A percentile compares a stretch with the other conserved stretches of the same genome.
Evolutionary conservation across 2,113 vertebrate genomes (phyloP).

Genomic region (Saguinus imperator): DNA sequence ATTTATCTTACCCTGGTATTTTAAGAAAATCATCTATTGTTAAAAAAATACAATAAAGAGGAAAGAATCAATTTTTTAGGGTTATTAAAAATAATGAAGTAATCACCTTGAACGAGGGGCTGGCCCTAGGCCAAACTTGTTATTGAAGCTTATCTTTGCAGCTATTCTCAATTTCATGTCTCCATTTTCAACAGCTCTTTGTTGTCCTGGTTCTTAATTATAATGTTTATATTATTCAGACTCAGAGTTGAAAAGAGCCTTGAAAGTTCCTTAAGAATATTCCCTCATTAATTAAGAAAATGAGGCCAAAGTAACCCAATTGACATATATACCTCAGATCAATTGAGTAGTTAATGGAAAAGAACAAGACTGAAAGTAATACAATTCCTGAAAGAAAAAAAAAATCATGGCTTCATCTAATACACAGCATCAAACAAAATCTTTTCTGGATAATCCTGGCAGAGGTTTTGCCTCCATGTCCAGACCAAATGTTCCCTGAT

Average conservation of each 20-base stretch:
- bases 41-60: neutral
- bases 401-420: neutral
- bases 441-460: neutral
- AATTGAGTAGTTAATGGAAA: neutral
- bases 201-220: neutral
- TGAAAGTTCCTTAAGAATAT: neutral
- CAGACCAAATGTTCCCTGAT: neutral
- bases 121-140: neutral
- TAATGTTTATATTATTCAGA: neutral
- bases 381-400: neutral
- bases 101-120: neutral
- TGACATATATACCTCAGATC: neutral
- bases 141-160: neutral
- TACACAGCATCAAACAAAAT: neutral
- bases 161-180: neutral
- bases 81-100: neutral
- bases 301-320: neutral
- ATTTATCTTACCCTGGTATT: slow-evolving; percentile 11
- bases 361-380: neutral
- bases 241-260: neutral
- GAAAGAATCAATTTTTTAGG: neutral
- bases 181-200: slow-evolving; percentile 26
- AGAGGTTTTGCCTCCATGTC: neutral
- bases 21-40: neutral
- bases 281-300: neutral